phyloP scores from a whole-genome alignment of 2,888 invertebrate genomes.

The Lepidochrysops patricia region DNA sequence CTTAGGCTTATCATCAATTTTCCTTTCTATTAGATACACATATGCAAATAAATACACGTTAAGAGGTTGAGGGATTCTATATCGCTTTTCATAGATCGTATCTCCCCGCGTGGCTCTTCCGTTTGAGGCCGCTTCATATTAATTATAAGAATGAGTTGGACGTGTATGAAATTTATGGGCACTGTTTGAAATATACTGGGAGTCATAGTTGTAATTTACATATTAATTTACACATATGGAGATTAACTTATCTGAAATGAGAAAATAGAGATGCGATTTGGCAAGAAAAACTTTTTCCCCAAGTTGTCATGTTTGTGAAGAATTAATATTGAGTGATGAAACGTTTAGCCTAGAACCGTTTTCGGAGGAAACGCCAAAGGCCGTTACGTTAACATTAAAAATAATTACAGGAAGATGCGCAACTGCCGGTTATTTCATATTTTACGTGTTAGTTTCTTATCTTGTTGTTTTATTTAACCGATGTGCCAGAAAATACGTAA shows the following conservation, averaged over 20 bases:
- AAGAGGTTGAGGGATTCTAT: not conserved
- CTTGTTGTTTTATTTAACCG: conserved; percentile 3
- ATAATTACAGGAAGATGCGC: conserved; percentile 32
- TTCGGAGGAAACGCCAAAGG: conserved; percentile 32
- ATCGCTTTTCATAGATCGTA: not conserved
- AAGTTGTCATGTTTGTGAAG: not conserved
- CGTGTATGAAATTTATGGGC: not conserved
- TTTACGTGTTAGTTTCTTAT: conserved; percentile 17
- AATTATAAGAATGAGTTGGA: not conserved
- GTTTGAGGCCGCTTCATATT: not conserved
- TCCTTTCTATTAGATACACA: conserved; percentile 7
- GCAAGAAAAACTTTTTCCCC: not conserved
- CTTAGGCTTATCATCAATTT: conserved; percentile 11
- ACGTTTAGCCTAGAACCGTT: conserved; percentile 33
- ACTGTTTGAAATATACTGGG: not conserved
- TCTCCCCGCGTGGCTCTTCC: not conserved
- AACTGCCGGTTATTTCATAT: conserved; percentile 30
- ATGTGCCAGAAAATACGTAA: no score
- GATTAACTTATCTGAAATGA: no score
- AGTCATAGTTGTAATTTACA: not conserved
- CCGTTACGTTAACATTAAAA: conserved; percentile 26
- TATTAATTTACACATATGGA: no score
- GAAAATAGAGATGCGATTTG: no score
- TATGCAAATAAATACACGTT: conserved; percentile 3
- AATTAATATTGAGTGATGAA: conserved; percentile 19